Evolutionary conservation across 2,888 invertebrate species (phyloP), one percentile per base, ranked within the genome.

Genomic region (Allygus modestus): DNA sequence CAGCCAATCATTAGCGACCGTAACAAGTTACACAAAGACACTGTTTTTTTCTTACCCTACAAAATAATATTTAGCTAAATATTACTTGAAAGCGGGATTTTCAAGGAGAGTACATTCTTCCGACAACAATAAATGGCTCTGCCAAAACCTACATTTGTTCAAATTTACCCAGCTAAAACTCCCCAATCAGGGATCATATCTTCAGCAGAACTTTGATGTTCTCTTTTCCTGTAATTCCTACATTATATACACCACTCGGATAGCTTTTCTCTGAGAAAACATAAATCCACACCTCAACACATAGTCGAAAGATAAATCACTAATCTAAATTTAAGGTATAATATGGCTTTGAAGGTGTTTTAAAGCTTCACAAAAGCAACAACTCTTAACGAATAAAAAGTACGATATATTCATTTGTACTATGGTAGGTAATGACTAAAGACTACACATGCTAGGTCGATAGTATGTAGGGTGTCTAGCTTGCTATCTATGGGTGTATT

Each of bases 21-120:
- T 41, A 73, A 69, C 9, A 31, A 15, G 37, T 31, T 33, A 69
- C 69, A 69, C 23, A 2, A 65, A 65, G 7, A 65, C 15, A 65
- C 20, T 11, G 26, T 7, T n/a, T 58, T 20, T 58, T 65, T 28
- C 31, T 28, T 65, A 65, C 0, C 2, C 65, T 65, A 65, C 26
- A 1, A 17, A 65, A 65, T 28, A 12, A 65, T 31, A 65, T 31
- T 65, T 28, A 65, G 65, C 65, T 28, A 65, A 15, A 65, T 65
- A 31, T n/a, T 31, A 28, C n/a, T n/a, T 31, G 15, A 65, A 65
- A 65, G 65, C 65, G 9, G 2, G 58, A 58, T 58, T 9, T 37
- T 51, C 51, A 9, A 2, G 1, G 23, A 58, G 2, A 23, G 20
- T 23, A 58, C 12, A 58, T 23, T 58, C 20, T 46, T 2, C 58